Evolutionary conservation across 2,888 invertebrate species (phyloP).

Genomic region (Microctonus aethiopoides): DNA sequence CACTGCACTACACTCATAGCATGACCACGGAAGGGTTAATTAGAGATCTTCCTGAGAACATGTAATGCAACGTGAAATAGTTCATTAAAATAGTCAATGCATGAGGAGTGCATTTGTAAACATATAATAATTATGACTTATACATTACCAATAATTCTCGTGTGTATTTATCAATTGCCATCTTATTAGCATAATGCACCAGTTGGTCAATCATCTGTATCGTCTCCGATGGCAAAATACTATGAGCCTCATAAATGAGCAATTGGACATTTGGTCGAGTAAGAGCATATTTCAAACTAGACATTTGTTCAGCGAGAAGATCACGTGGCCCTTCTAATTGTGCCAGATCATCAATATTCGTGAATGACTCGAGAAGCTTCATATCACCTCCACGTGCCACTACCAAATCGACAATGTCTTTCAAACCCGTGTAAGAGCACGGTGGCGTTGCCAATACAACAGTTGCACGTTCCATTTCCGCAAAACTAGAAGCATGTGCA

Average conservation of each 20-base stretch:
- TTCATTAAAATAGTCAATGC: no score
- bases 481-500: conserved; percentile 53
- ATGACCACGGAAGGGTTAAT: no score
- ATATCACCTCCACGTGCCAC: conserved; percentile 79
- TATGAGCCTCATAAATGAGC: conserved; percentile 85
- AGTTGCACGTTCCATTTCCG: conserved; percentile 72
- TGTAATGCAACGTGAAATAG: no score
- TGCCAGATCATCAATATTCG: conserved; percentile 46
- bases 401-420: conserved; percentile 81
- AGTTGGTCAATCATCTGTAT: conserved; percentile 77
- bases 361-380: conserved; percentile 76
- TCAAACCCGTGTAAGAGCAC: conserved; percentile 83
- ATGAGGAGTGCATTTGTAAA: no score
- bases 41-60: no score
- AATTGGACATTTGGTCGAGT: conserved; percentile 86
- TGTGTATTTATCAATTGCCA: conserved; percentile 77
- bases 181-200: conserved; percentile 74
- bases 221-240: conserved; percentile 80
- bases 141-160: conserved; percentile 59
- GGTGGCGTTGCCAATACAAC: conserved; percentile 81
- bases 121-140: no score
- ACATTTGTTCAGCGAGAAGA: conserved; percentile 81
- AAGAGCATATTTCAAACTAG: conserved; percentile 79
- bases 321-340: conserved; percentile 46
- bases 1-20: no score